Percentiles rank a stretch among this genome's conserved stretches.
phyloP scores from a whole-genome alignment of 2,113 vertebrate genomes.

The Rhabdomys dilectus region DNA sequence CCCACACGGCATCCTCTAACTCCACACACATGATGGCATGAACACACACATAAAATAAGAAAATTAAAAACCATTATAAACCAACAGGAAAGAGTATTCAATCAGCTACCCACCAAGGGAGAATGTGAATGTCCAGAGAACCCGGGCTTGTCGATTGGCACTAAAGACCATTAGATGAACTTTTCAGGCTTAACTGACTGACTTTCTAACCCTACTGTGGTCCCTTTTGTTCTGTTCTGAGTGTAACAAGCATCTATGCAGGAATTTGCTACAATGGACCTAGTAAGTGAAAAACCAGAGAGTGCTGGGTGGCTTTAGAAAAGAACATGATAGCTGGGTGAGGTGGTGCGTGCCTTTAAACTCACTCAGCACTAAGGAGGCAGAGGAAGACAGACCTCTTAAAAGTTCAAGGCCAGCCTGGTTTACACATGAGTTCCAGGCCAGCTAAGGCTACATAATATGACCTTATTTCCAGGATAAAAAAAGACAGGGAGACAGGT shows the following conservation, averaged over 20 bases:
- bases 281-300: conserved; percentile 10
- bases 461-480: neutral
- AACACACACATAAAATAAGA: neutral
- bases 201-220: neutral
- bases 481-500: neutral
- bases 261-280: neutral
- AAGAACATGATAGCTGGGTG: neutral
- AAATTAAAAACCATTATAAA: neutral
- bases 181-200: neutral
- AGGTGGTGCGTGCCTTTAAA: neutral
- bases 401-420: neutral
- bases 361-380: neutral
- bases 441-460: neutral
- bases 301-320: neutral
- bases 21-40: neutral
- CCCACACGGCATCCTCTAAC: neutral
- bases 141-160: neutral
- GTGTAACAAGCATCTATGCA: neutral
- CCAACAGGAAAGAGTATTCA: neutral
- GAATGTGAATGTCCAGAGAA: neutral
- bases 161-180: neutral
- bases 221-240: neutral
- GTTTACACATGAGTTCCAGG: neutral
- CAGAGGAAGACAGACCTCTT: neutral
- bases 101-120: neutral